Evolutionary conservation across 2,797 vertebrate species (phyloP), one percentile per base, ranked within the genome.

Genomic region (Adrianichthys oophorus): DNA sequence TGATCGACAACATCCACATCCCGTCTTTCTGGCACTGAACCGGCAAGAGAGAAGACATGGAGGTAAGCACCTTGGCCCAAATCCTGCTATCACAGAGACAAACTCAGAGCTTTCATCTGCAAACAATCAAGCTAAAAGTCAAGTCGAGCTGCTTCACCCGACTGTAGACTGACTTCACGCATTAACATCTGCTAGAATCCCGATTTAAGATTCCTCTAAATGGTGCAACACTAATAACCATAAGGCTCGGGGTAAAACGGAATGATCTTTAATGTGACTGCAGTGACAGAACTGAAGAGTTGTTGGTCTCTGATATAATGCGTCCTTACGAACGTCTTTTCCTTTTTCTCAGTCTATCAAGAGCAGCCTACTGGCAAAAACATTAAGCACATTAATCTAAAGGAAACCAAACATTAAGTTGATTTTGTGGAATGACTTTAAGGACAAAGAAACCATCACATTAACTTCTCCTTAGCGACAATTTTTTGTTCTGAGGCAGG

Each of bases 311-410:
- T 64, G 51, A 66, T 59, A 41, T 49, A 70, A 74, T 59, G 70
- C 41, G 16, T 64, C 64, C 59, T 61, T 37, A 61, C 80, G 84
- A 85, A 87, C 81, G 82, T 86, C 85, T 70, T 68, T 66, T 65
- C 59, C 55, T 57, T 72, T 65, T 24, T 42, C 57, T 68, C 48
- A 21, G 55, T 72, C 44, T 17, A 65, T 78, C 59, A 64, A 43
- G 58, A 59, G 59, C 56, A 6, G 58, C 67, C 72, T 8, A 17
- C 62, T 41, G 66, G 71, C 72, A 61, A 80, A 76, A 50, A 79
- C 65, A 41, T 54, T 41, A 54, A 70, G 68, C 70, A 72, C 74
- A 68, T 69, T 53, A 59, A 74, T 78, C 59, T 47, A 52, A 48
- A 15, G 50, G 56, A 72, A 72, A 65, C 60, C 45, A 62, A 72